Conservation (phyloP, 2,113 vertebrate genomes). For the Channa maculata region DNA sequence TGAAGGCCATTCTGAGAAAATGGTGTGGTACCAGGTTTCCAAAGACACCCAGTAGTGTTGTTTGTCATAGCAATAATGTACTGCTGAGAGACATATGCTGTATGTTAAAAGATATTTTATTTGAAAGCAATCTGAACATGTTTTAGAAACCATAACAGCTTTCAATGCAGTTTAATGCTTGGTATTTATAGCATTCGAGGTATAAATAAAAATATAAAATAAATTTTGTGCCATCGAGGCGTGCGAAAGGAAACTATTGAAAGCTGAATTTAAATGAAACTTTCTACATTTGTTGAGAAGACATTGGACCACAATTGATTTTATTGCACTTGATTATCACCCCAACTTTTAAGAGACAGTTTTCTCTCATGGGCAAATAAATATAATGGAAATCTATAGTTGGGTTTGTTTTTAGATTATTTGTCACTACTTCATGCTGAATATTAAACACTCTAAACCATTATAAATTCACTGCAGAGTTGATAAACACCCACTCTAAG, state of each 20-base stretch:
- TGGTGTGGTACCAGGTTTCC: neutral
- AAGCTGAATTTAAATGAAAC: neutral
- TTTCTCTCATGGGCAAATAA: neutral
- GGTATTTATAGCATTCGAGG: no score
- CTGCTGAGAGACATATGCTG: neutral
- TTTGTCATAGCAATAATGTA: neutral
- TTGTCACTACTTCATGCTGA: neutral
- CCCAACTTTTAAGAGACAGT: neutral
- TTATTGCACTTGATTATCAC: neutral
- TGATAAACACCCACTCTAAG: neutral
- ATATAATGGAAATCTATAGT: neutral
- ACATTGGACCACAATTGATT: neutral
- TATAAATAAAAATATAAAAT: no score
- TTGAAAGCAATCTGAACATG: slow-evolving; percentile 1
- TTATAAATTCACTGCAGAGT: neutral
- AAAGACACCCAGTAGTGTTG: neutral
- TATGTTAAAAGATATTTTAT: slow-evolving; percentile 16
- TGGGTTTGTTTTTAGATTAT: slow-evolving; percentile 21
- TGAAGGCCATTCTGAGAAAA: slow-evolving; percentile 5
- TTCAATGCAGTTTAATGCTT: slow-evolving; percentile 1
- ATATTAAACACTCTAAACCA: neutral
- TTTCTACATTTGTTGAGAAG: neutral
- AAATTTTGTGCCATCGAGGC: neutral
- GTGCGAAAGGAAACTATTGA: neutral
- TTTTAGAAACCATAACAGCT: slow-evolving; percentile 1